Conservation (phyloP, 2,113 vertebrate species). For the Chaetura pelagica region DNA sequence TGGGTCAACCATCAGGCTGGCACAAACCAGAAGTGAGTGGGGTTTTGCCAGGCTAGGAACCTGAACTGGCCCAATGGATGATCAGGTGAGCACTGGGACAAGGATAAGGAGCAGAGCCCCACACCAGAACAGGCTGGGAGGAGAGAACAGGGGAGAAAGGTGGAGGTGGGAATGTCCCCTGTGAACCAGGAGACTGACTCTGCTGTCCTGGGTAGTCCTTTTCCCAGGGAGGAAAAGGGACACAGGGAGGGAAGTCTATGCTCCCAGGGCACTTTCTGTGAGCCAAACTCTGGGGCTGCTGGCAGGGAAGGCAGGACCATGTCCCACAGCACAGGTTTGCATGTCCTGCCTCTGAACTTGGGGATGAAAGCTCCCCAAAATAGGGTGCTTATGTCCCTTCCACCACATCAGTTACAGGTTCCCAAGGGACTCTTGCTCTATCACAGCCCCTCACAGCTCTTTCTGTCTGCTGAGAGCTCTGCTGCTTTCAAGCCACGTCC, state of each 20-base stretch:
- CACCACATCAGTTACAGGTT: background rate
- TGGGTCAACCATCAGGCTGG: background rate
- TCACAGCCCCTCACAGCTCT: background rate
- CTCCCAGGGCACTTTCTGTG: background rate
- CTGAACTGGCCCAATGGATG: background rate
- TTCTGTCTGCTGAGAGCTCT: background rate
- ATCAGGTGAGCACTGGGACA: background rate
- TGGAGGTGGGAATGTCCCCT: background rate
- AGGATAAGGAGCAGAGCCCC: background rate
- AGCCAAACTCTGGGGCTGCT: background rate
- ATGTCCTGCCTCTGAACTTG: background rate
- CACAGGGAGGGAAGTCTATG: fast-evolving
- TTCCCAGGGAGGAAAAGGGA: background rate
- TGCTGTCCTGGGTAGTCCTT: background rate
- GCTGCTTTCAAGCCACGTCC: background rate
- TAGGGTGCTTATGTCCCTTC: background rate
- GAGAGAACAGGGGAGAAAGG: background rate
- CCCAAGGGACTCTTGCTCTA: background rate
- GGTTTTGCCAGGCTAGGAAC: background rate
- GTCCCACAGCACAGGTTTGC: background rate
- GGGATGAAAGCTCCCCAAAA: background rate
- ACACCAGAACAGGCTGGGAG: fast-evolving
- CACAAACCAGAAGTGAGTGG: background rate
- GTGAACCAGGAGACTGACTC: background rate
- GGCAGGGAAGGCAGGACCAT: background rate